A percentile compares a stretch with the other conserved stretches of the same genome.
Evolutionary conservation across 2,113 vertebrate species (phyloP).

Genomic region (Poeciliopsis retropinna): DNA sequence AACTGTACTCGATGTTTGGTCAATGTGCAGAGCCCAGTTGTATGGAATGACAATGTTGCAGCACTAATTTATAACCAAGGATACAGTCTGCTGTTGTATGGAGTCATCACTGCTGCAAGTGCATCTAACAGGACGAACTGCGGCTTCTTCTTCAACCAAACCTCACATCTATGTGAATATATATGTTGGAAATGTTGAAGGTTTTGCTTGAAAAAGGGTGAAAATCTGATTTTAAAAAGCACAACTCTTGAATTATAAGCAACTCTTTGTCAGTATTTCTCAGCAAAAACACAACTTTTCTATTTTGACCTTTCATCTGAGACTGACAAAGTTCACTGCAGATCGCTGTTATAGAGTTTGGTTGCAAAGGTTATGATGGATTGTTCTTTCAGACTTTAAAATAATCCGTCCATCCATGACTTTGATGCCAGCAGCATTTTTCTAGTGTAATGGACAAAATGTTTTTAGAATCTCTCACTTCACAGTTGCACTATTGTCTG

Average conservation of each 20-base stretch:
- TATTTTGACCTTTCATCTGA: neutral
- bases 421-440: no score
- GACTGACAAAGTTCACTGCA: no score
- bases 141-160: neutral
- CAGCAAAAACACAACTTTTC: neutral
- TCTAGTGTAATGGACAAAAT: no score
- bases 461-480: no score
- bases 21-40: neutral
- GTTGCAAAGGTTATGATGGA: no score
- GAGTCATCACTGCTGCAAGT: neutral
- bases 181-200: neutral
- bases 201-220: neutral
- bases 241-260: neutral
- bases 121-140: neutral
- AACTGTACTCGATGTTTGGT: neutral
- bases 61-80: neutral
- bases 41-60: neutral
- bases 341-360: no score
- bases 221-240: neutral
- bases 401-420: no score
- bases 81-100: neutral
- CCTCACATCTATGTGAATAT: neutral
- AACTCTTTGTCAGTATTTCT: neutral
- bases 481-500: no score
- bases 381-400: neutral